Percentiles rank a stretch among this genome's conserved stretches.
Conservation (phyloP, 2,797 vertebrate genomes). For the Crocidura indochinensis region DNA sequence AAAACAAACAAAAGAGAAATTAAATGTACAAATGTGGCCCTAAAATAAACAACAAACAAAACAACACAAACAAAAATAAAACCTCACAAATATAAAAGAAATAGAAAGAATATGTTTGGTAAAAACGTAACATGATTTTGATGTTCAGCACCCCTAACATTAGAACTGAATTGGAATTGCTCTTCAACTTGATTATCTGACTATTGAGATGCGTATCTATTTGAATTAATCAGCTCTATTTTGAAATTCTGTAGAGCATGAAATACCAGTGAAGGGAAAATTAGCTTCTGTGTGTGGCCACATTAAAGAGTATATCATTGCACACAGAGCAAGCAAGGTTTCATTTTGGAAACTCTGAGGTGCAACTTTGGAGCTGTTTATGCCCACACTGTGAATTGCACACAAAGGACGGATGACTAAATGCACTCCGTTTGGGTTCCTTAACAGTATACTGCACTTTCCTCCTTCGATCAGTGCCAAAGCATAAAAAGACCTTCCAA, state of each 20-base stretch:
- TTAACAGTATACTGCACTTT: neutral
- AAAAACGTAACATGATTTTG: slow-evolving; percentile 25
- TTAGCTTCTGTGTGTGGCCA: neutral
- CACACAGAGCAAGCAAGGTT: neutral
- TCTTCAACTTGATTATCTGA: neutral
- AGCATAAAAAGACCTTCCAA: neutral
- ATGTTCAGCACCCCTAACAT: neutral
- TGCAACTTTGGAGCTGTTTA: neutral
- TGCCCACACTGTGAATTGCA: neutral
- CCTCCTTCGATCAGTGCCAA: neutral
- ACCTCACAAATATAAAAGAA: neutral
- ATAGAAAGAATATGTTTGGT: neutral
- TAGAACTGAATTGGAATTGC: neutral
- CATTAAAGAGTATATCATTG: neutral
- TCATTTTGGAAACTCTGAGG: slow-evolving; percentile 5
- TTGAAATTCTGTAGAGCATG: slow-evolving; percentile 10
- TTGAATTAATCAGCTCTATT: neutral
- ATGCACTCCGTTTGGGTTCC: neutral
- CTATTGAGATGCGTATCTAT: neutral
- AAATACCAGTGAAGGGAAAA: slow-evolving; percentile 38
- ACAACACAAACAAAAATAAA: too few relatives aligned
- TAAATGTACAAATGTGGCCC: too few relatives aligned
- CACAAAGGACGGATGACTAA: neutral
- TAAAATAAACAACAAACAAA: too few relatives aligned
- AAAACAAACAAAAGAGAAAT: too few relatives aligned